Evolutionary conservation across 2,113 vertebrate species (phyloP).

Genomic region (Semicossyphus pulcher): DNA sequence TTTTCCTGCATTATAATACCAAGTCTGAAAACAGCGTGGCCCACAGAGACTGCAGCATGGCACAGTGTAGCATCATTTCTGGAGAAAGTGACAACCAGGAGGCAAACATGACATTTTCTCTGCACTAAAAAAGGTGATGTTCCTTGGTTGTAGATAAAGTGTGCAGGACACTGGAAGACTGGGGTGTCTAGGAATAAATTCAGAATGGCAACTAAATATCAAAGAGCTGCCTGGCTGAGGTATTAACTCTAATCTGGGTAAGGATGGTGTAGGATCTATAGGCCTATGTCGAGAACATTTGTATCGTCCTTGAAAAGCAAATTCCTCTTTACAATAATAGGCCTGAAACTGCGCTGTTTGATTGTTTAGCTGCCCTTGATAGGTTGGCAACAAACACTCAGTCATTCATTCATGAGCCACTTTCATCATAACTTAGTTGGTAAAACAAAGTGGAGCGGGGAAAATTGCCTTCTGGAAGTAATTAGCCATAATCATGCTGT

Average conservation of each 20-base stretch:
- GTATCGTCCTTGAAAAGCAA: slow-evolving; percentile 61
- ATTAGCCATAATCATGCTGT: slow-evolving; percentile 74
- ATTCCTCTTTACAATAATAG: slow-evolving; percentile 38
- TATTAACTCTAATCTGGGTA: slow-evolving; percentile 41
- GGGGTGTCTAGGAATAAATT: background rate
- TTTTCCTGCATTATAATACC: slow-evolving; percentile 63
- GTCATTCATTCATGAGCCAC: slow-evolving; percentile 39
- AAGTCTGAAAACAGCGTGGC: slow-evolving; percentile 51
- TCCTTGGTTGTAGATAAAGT: slow-evolving; percentile 14
- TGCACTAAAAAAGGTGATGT: slow-evolving; percentile 31
- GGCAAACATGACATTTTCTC: slow-evolving; percentile 54
- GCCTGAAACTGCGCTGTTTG: slow-evolving; percentile 39
- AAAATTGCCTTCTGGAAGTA: slow-evolving; percentile 72
- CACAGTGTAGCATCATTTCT: slow-evolving; percentile 51
- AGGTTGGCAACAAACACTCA: slow-evolving; percentile 46
- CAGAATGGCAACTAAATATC: background rate
- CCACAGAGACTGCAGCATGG: slow-evolving; percentile 58
- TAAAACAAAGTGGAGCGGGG: slow-evolving; percentile 42
- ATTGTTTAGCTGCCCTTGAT: slow-evolving; percentile 65
- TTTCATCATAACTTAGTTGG: slow-evolving; percentile 65
- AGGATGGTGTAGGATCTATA: background rate
- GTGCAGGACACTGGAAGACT: slow-evolving; percentile 26
- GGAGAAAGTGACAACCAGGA: slow-evolving; percentile 63
- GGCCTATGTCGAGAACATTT: slow-evolving; percentile 65
- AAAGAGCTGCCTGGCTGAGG: slow-evolving; percentile 5